Conservation (phyloP, 2,797 vertebrate genomes). For the Hippopotamyrus pictus region DNA sequence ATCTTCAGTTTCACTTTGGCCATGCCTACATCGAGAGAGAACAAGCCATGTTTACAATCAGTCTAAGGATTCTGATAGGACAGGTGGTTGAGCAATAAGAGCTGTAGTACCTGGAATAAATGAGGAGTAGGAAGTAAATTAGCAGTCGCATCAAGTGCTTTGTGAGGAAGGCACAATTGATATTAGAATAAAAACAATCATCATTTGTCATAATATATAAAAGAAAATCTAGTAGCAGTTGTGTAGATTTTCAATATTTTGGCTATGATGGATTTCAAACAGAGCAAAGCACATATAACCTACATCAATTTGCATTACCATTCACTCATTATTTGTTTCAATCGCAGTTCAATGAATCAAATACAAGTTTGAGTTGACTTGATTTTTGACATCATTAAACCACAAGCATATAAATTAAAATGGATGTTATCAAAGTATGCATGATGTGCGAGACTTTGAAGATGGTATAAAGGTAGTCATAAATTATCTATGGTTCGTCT, state of each 20-base stretch:
- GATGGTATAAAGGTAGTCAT: slow-evolving; percentile 48
- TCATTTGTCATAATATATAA: neutral
- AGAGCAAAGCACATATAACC: neutral
- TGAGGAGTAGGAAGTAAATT: neutral
- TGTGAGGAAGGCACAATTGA: neutral
- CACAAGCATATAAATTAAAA: neutral
- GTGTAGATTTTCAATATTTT: neutral
- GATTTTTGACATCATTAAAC: slow-evolving; percentile 36
- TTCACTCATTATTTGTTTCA: slow-evolving; percentile 27
- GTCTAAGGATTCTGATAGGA: neutral
- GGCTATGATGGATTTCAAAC: neutral
- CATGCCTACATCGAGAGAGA: neutral
- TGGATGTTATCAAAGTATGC: slow-evolving; percentile 37
- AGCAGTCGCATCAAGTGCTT: neutral
- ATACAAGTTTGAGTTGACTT: slow-evolving; percentile 19
- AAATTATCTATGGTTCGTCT: slow-evolving; percentile 51
- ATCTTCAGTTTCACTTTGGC: neutral
- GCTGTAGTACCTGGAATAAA: neutral
- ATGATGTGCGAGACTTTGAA: slow-evolving; percentile 45
- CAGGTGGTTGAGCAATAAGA: neutral
- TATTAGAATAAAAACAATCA: neutral
- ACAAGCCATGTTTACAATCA: neutral
- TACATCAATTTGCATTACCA: neutral
- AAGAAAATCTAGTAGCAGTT: neutral
- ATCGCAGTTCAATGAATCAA: slow-evolving; percentile 19